Conservation (phyloP, 2,888 invertebrate genomes). For the Agriopis marginaria region DNA sequence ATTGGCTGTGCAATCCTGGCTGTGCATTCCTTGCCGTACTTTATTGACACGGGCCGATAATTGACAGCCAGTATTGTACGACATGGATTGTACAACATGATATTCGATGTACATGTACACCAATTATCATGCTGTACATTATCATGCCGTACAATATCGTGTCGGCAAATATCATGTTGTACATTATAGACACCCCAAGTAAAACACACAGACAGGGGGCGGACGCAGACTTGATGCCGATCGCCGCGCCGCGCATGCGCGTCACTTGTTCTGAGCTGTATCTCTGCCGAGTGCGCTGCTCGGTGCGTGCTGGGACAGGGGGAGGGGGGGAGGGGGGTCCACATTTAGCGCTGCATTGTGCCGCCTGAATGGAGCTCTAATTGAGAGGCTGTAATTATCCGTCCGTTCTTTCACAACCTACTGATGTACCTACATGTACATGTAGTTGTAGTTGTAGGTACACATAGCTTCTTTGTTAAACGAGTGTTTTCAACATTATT, state of each 20-base stretch:
- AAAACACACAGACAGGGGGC: too few relatives aligned
- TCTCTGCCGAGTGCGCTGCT: not conserved
- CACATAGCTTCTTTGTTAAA: not conserved
- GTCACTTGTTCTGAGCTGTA: too few relatives aligned
- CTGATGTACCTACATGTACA: not conserved
- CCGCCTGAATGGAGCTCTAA: constrained; percentile 37
- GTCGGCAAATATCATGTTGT: too few relatives aligned
- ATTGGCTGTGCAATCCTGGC: too few relatives aligned
- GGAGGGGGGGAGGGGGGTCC: not conserved
- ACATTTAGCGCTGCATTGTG: constrained; percentile 19
- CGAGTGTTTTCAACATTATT: constrained; percentile 7
- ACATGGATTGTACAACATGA: too few relatives aligned
- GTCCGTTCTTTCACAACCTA: constrained; percentile 14
- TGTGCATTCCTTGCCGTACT: too few relatives aligned
- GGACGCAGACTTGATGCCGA: not conserved
- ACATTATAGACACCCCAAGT: too few relatives aligned
- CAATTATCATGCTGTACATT: too few relatives aligned
- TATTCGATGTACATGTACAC: too few relatives aligned
- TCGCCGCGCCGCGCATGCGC: not conserved
- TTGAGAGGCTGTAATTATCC: constrained; percentile 36
- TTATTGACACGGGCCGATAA: too few relatives aligned
- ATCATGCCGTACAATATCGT: too few relatives aligned
- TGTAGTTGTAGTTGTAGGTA: not conserved
- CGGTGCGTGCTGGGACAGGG: not conserved
- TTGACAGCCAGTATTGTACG: too few relatives aligned